phyloP scores from a whole-genome alignment of 2,113 vertebrate genomes.

The human region GRCh38 chr7:80037501-80038000 shows the following conservation, averaged over 20 bases:
- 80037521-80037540: neutral
- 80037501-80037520: neutral
- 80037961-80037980: neutral
- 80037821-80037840: neutral
- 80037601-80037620: neutral
- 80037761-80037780: neutral
- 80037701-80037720: neutral
- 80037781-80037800: neutral
- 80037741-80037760: neutral
- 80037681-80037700: neutral
- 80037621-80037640: constrained; percentile 1
- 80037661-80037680: neutral
- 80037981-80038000: constrained; percentile 4
- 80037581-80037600: neutral
- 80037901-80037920: neutral
- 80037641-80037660: neutral
- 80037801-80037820: no score
- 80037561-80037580: neutral
- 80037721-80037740: neutral
- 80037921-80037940: neutral
- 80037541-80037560: neutral
- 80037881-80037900: neutral
- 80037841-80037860: neutral
- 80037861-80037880: neutral
- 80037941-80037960: neutral